phyloP scores from a whole-genome alignment of 53 echinoderm and acorn worm genomes.

The Patiria pectinifera region DNA sequence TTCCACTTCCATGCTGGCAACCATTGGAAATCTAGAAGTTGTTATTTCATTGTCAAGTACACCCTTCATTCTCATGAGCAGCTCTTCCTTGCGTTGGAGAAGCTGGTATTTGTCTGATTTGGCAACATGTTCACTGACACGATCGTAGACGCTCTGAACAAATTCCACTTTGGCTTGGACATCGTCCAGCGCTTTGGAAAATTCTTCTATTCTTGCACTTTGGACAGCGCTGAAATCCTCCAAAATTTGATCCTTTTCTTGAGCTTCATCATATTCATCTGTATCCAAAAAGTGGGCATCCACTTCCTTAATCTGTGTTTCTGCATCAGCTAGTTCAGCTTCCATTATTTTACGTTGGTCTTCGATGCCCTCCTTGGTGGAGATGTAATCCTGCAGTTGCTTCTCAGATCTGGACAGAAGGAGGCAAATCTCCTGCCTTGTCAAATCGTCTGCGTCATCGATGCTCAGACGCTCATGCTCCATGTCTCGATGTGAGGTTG shows the following conservation, averaged over 20 bases:
- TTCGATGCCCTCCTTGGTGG: not conserved
- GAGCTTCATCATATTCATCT: not conserved
- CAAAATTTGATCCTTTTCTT: not conserved
- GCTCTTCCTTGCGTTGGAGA: constrained; percentile 6
- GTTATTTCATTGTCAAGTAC: not conserved
- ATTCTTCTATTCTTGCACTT: not conserved
- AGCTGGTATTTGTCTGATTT: not conserved
- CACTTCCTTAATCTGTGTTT: not conserved
- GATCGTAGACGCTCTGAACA: not conserved
- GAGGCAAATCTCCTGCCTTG: not conserved
- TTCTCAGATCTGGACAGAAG: constrained; percentile 7
- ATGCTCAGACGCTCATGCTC: constrained; percentile 3
- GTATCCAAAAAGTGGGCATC: no score
- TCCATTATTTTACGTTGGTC: not conserved
- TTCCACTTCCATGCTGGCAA: not conserved
- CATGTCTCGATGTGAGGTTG: not conserved
- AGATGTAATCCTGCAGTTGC: not conserved
- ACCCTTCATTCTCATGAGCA: not conserved
- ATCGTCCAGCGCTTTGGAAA: not conserved
- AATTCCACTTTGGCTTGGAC: constrained; percentile 2
- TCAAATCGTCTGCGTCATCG: not conserved
- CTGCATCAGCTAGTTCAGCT: not conserved
- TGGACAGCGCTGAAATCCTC: not conserved
- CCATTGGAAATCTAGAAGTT: not conserved
- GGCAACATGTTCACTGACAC: not conserved